Conservation (phyloP, 35 echinoderm and acorn worm species). For the Nesometra sesokonis region DNA sequence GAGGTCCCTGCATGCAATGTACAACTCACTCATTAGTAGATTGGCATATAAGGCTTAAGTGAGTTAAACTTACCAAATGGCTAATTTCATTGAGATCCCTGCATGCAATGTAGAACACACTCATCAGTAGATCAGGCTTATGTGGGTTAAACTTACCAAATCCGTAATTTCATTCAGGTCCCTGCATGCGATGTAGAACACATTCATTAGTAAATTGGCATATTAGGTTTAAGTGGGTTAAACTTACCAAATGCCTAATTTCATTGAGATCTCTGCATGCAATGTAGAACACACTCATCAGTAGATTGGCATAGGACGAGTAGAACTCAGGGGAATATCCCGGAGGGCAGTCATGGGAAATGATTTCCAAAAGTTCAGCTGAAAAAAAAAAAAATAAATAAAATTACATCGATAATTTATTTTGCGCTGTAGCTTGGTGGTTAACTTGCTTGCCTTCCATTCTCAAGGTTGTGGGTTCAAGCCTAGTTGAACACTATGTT, state of each 20-base stretch:
- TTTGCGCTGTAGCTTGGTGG: too few relatives aligned
- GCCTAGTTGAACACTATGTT: too few relatives aligned
- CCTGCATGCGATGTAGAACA: conserved; percentile 95
- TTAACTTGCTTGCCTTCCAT: too few relatives aligned
- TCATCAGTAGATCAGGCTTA: conserved; percentile 73
- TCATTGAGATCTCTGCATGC: conserved; percentile 92
- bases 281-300: conserved; percentile 94
- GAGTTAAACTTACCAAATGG: conserved; percentile 55
- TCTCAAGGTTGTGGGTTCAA: too few relatives aligned
- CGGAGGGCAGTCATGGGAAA: conserved; percentile 45
- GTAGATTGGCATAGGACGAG: conserved; percentile 72
- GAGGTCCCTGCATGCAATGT: too few relatives aligned
- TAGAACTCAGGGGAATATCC: conserved; percentile 58
- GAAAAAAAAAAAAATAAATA: conserved; percentile 8
- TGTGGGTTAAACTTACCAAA: too few relatives aligned
- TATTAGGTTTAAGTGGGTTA: too few relatives aligned
- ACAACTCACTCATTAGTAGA: too few relatives aligned
- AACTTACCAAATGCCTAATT: conserved; percentile 77
- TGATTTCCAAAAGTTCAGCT: conserved; percentile 85
- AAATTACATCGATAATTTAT: background rate
- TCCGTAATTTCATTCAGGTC: too few relatives aligned
- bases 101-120: conserved; percentile 93
- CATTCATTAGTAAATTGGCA: conserved; percentile 78
- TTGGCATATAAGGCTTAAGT: too few relatives aligned
- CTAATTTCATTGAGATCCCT: conserved; percentile 87